Evolutionary conservation across 2,113 vertebrate species (phyloP).

Genomic region (Morone chrysops): DNA sequence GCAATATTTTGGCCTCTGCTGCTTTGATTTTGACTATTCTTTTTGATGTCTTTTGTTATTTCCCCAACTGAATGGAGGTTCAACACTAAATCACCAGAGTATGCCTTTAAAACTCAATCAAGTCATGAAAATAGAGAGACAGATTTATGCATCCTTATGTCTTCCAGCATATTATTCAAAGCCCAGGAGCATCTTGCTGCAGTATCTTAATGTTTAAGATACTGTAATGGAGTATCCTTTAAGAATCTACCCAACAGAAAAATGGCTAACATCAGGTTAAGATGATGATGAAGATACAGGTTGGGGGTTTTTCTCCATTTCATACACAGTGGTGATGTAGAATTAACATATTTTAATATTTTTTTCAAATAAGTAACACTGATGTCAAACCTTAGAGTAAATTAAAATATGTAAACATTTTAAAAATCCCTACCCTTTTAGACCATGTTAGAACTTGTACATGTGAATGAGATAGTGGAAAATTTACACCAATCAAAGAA

Average conservation of each 20-base stretch:
- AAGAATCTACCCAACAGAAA: not conserved
- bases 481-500: constrained; percentile 28
- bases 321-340: no score
- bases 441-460: no score
- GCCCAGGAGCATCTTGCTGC: not conserved
- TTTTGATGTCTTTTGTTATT: not conserved
- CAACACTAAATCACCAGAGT: not conserved
- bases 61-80: not conserved
- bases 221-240: no score
- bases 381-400: no score
- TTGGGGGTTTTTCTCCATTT: not conserved
- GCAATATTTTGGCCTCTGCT: not conserved
- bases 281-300: no score
- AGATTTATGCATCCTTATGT: not conserved
- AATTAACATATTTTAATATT: no score
- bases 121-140: not conserved
- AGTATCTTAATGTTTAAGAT: not conserved
- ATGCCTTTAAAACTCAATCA: not conserved
- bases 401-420: no score
- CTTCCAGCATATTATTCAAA: not conserved
- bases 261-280: not conserved
- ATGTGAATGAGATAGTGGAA: not conserved
- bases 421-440: no score
- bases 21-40: not conserved
- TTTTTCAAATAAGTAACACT: no score